Evolutionary conservation across 2,797 vertebrate species (phyloP).

Genomic region (Cynodonichthys magdalenae): DNA sequence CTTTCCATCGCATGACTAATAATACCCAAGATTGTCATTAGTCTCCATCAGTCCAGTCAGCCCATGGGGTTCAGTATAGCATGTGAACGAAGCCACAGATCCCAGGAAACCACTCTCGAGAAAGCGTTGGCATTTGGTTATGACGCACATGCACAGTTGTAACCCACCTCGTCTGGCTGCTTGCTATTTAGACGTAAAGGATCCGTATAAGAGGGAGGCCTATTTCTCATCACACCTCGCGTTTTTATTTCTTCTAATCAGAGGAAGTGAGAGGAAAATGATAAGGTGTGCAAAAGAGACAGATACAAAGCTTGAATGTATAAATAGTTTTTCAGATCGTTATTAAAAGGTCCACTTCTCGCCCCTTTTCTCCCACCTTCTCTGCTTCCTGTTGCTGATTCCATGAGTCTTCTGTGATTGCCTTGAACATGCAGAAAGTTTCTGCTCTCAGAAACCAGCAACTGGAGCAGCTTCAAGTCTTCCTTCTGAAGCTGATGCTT

Average conservation of each 20-base stretch:
- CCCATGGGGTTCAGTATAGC: slow-evolving; percentile 33
- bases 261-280: slow-evolving; percentile 36
- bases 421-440: slow-evolving; percentile 40
- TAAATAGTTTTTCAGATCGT: slow-evolving; percentile 28
- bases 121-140: slow-evolving; percentile 67
- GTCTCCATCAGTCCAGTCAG: slow-evolving; percentile 22
- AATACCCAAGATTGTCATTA: slow-evolving; percentile 51
- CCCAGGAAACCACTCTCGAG: slow-evolving; percentile 58
- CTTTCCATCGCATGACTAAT: slow-evolving; percentile 15
- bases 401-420: slow-evolving; percentile 39
- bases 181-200: slow-evolving; percentile 54
- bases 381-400: neutral
- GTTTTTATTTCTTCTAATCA: slow-evolving; percentile 43
- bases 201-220: slow-evolving; percentile 32
- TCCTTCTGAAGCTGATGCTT: too few relatives aligned
- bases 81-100: slow-evolving; percentile 27
- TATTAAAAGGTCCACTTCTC: neutral
- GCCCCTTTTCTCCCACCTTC: neutral
- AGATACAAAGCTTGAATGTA: neutral
- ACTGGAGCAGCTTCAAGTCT: too few relatives aligned
- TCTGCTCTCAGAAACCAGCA: slow-evolving; percentile 4
- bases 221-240: slow-evolving; percentile 36
- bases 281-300: neutral
- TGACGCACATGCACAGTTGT: slow-evolving; percentile 77
- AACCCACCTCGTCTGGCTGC: slow-evolving; percentile 53